Evolutionary conservation across 2,797 vertebrate species (phyloP).

Genomic region (Mareca penelope): DNA sequence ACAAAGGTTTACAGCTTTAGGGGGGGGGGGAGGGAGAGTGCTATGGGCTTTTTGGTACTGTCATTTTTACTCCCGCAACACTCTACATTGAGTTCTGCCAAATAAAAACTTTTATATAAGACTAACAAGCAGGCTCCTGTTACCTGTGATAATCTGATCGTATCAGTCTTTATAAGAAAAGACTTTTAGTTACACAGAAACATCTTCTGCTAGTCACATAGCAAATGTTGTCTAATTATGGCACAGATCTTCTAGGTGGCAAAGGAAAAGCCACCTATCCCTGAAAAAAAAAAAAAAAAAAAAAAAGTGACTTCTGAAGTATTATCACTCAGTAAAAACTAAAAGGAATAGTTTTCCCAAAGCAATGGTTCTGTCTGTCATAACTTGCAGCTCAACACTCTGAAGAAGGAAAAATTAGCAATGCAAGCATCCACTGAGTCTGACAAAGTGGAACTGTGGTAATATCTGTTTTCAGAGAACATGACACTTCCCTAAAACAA

Average conservation of each 20-base stretch:
- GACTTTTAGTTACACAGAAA: neutral
- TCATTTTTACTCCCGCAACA: neutral
- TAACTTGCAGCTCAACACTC: neutral
- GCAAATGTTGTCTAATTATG: constrained; percentile 3
- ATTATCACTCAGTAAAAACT: neutral
- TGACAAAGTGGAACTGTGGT: neutral
- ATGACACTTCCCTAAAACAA: neutral
- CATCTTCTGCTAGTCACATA: neutral
- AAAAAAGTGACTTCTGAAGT: neutral
- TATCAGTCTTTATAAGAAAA: neutral
- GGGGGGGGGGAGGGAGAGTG: neutral
- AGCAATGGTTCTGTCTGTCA: neutral
- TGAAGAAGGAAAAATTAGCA: neutral
- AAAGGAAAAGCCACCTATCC: neutral
- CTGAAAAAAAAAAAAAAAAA: neutral
- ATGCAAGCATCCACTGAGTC: neutral
- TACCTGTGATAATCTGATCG: neutral
- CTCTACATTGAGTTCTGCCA: neutral
- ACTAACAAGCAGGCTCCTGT: neutral
- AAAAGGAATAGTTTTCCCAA: neutral
- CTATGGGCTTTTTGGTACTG: neutral
- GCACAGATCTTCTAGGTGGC: neutral
- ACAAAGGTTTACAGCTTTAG: neutral
- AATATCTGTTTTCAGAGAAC: neutral
- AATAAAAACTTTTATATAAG: neutral